Conservation (phyloP, 2,113 vertebrate species). For the Neolamprologus brichardi region DNA sequence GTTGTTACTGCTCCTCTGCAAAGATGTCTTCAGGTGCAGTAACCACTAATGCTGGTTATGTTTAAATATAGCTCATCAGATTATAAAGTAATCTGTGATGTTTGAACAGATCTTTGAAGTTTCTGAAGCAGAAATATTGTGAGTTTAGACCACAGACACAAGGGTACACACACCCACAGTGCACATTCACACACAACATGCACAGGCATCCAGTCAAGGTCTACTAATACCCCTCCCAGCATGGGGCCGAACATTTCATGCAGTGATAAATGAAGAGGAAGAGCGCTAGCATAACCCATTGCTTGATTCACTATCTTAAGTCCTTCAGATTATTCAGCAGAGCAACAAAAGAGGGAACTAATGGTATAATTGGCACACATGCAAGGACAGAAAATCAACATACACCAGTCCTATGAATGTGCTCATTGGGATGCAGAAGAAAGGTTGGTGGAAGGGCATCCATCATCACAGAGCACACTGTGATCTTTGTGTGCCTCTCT, state of each 20-base stretch:
- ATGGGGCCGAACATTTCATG: slow-evolving; percentile 22
- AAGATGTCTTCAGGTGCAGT: background rate
- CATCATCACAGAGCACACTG: slow-evolving; percentile 25
- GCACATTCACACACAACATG: background rate
- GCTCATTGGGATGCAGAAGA: slow-evolving; percentile 32
- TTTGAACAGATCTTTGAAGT: background rate
- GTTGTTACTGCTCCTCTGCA: background rate
- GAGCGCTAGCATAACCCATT: slow-evolving; percentile 13
- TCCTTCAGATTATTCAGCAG: slow-evolving; percentile 20
- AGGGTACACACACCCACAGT: background rate
- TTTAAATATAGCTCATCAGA: background rate
- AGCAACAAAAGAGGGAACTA: background rate
- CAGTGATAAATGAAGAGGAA: slow-evolving; percentile 55
- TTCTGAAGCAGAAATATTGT: background rate
- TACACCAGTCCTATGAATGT: background rate
- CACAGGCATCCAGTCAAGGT: slow-evolving; percentile 25
- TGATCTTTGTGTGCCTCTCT: slow-evolving; percentile 1
- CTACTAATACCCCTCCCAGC: slow-evolving; percentile 37
- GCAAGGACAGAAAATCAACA: slow-evolving; percentile 16
- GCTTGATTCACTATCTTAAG: slow-evolving; percentile 3
- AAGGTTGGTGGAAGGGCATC: slow-evolving; percentile 24
- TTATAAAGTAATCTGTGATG: background rate
- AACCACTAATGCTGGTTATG: background rate
- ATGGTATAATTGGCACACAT: slow-evolving; percentile 18
- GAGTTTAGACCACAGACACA: background rate